These are phyloP conservation scores for Astyanax mexicanus DNA, from an alignment of 2,797 vertebrate genomes.

Conservation along the genomic window DNA sequence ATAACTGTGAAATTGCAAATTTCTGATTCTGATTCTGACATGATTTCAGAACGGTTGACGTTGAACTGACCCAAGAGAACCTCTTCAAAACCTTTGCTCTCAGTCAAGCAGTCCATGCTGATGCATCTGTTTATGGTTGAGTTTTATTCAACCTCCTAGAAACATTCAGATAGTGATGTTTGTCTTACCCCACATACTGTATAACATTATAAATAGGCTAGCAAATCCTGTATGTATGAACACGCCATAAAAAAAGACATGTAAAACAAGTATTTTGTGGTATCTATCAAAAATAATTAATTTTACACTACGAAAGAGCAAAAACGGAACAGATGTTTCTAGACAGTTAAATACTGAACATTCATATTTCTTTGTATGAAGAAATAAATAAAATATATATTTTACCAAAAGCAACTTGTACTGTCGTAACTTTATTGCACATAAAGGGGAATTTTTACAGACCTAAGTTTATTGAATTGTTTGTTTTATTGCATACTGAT, in stretches of 20 bases:
- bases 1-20: constrained; percentile 12
- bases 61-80: too few relatives aligned
- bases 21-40: constrained; percentile 46
- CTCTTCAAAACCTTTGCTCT: constrained; percentile 59
- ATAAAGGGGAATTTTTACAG: too few relatives aligned
- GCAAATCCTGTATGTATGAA: constrained; percentile 85
- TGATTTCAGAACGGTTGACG: background rate
- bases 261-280: constrained; percentile 94
- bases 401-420: constrained; percentile 83
- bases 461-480: too few relatives aligned
- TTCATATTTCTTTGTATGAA: constrained; percentile 98
- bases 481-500: too few relatives aligned
- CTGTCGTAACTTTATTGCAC: constrained; percentile 46
- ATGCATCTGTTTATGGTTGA: constrained; percentile 88
- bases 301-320: constrained; percentile 91
- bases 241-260: constrained; percentile 64
- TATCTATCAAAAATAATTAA: constrained; percentile 93
- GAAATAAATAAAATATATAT: constrained; percentile 97
- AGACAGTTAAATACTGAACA: constrained; percentile 94
- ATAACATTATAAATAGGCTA: constrained; percentile 86
- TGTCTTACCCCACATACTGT: constrained; percentile 74
- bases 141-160: constrained; percentile 90
- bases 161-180: constrained; percentile 80
- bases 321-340: constrained; percentile 89
- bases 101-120: constrained; percentile 73